Percentiles rank a stretch among this genome's conserved stretches.
Conservation (phyloP, 2,113 vertebrate species). For the Otocyon megalotis region DNA sequence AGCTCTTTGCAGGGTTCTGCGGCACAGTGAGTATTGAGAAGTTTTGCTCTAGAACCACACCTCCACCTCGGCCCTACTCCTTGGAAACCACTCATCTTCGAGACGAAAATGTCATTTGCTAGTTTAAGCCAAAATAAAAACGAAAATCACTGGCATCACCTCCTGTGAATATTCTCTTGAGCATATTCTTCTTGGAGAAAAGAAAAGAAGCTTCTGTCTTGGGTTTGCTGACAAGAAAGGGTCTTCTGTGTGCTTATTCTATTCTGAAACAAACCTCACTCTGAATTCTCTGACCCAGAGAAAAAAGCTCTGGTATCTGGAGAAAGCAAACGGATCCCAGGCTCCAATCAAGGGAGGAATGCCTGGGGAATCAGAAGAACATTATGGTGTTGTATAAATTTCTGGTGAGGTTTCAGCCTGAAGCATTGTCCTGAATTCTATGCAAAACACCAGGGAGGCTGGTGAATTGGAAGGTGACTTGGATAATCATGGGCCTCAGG, state of each 20-base stretch:
- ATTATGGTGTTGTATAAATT: conserved; percentile 48
- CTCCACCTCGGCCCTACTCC: fast-evolving
- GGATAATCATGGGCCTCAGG: conserved; percentile 66
- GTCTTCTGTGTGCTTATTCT: conserved; percentile 69
- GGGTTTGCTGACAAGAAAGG: conserved; percentile 72
- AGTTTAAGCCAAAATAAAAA: conserved; percentile 50
- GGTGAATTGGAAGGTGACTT: conserved; percentile 71
- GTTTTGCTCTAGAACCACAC: not conserved
- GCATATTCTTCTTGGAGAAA: conserved; percentile 51
- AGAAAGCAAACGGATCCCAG: conserved; percentile 72
- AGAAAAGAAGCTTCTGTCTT: conserved; percentile 72
- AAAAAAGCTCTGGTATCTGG: conserved; percentile 59
- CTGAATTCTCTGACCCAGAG: conserved; percentile 69
- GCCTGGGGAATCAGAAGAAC: conserved; percentile 64
- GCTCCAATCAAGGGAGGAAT: conserved; percentile 55
- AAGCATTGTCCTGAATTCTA: conserved; percentile 77
- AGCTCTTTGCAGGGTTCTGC: not conserved
- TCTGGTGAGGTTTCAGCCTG: conserved; percentile 74
- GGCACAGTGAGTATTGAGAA: not conserved
- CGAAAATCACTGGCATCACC: conserved; percentile 47
- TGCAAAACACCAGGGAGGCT: conserved; percentile 78
- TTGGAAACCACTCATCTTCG: not conserved
- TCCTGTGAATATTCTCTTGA: conserved; percentile 59
- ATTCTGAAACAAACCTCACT: conserved; percentile 68
- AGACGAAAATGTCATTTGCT: conserved; percentile 34